A percentile compares a stretch with the other conserved stretches of the same genome.
Evolutionary conservation across 1,140 invertebrate species (phyloP).

Genomic region (Hypothenemus hampei): DNA sequence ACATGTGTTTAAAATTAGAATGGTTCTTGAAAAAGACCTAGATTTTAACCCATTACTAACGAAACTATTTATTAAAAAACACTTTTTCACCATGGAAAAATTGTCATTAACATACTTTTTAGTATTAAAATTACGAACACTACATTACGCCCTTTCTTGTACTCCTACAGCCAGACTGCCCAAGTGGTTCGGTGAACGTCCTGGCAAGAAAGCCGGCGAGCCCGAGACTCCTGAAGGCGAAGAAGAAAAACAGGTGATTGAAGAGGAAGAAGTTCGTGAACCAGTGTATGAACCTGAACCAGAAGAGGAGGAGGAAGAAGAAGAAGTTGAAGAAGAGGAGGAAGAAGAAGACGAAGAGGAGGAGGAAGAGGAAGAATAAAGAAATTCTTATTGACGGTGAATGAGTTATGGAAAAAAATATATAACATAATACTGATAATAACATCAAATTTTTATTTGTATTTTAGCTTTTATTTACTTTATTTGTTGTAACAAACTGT

Average conservation of each 20-base stretch:
- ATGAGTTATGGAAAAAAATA: slow-evolving; percentile 5
- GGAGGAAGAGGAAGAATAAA: slow-evolving; percentile 58
- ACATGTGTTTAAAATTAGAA: no score
- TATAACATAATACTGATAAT: slow-evolving; percentile 21
- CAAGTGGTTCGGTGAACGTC: slow-evolving; percentile 91
- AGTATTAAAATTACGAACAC: slow-evolving; percentile 18
- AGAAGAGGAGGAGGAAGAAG: slow-evolving; percentile 69
- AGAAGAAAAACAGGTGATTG: slow-evolving; percentile 72
- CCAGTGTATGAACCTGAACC: slow-evolving; percentile 59
- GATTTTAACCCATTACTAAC: no score
- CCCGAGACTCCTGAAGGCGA: slow-evolving; percentile 83
- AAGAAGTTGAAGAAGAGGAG: slow-evolving; percentile 59
- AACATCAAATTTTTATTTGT: slow-evolving; percentile 16
- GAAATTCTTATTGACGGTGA: neutral
- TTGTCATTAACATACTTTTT: slow-evolving; percentile 2
- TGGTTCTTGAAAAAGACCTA: no score
- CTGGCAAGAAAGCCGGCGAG: slow-evolving; percentile 84
- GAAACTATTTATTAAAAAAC: no score
- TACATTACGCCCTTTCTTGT: slow-evolving; percentile 28
- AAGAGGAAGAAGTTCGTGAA: slow-evolving; percentile 65
- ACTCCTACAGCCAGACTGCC: slow-evolving; percentile 71
- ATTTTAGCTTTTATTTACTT: slow-evolving; percentile 8
- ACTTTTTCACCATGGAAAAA: no score
- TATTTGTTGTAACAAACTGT: no score
- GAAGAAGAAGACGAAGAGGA: slow-evolving; percentile 62